Evolutionary conservation across 2,113 vertebrate species (phyloP).

Genomic region (Mellivora capensis): DNA sequence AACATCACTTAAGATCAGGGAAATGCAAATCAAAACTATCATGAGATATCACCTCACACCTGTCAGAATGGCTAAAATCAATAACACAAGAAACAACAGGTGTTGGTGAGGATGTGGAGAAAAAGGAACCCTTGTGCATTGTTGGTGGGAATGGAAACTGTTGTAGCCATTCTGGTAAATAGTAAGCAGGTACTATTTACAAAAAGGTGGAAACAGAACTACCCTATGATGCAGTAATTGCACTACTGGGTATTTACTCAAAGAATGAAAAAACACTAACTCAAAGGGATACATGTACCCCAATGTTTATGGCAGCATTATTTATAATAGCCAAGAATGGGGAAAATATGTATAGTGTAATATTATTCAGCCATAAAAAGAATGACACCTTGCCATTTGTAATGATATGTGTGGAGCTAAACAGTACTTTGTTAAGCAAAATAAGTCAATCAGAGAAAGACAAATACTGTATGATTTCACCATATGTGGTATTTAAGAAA

Average conservation of each 20-base stretch:
- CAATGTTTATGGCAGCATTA: not conserved
- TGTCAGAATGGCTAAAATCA: not conserved
- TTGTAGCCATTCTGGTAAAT: not conserved
- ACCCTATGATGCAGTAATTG: not conserved
- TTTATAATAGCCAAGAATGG: not conserved
- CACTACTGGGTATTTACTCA: not conserved
- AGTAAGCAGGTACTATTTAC: not conserved
- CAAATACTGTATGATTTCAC: not conserved
- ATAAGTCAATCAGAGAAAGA: not conserved
- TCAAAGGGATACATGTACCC: not conserved
- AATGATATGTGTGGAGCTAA: not conserved
- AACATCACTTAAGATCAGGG: not conserved
- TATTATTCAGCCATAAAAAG: not conserved
- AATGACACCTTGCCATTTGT: not conserved
- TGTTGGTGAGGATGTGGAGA: not conserved
- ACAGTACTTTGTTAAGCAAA: not conserved
- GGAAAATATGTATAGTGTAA: not conserved
- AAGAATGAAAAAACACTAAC: not conserved
- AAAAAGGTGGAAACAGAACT: not conserved
- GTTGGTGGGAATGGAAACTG: not conserved
- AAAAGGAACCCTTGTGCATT: not conserved
- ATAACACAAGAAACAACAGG: not conserved
- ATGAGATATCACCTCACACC: not conserved
- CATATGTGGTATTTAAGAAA: not conserved
- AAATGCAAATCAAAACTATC: not conserved